A percentile compares a stretch with the other conserved stretches of the same genome.
These are phyloP conservation scores for Idaea biselata DNA, from an alignment of 2,888 invertebrate genomes.

Conservation along the genomic window DNA sequence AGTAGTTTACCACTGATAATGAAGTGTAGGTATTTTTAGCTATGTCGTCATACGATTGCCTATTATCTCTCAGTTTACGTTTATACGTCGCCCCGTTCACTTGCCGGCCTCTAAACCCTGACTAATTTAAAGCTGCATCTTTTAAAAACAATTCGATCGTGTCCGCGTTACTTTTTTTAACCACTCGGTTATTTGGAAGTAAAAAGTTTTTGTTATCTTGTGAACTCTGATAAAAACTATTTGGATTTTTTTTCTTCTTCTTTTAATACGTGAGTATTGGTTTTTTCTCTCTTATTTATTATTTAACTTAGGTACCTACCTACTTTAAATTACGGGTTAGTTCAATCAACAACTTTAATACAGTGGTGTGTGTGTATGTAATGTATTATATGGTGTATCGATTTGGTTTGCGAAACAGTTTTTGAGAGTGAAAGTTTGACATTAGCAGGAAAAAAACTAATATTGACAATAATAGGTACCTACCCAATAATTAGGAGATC, in stretches of 20 bases:
- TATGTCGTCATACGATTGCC: neutral
- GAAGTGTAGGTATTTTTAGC: neutral
- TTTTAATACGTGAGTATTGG: neutral
- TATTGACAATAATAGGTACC: neutral
- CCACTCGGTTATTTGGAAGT: neutral
- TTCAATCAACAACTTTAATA: no score
- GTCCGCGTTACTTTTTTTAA: neutral
- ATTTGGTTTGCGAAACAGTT: neutral
- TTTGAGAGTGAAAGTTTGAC: neutral
- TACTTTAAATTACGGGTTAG: no score
- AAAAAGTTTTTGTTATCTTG: neutral
- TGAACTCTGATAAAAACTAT: neutral
- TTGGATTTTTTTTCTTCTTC: neutral
- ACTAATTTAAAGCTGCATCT: neutral
- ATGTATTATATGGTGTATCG: neutral
- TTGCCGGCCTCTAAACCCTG: neutral
- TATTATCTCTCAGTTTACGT: neutral
- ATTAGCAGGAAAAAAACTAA: neutral
- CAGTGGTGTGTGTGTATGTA: no score
- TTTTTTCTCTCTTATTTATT: neutral
- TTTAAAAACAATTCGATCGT: neutral
- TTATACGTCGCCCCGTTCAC: neutral
- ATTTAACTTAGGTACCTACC: no score
- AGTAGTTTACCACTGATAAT: neutral
- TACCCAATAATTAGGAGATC: neutral